Base-by-base conservation (phyloP, 2,113 vertebrate genomes). In the Sterrhoptilus dennistouni region DNA sequence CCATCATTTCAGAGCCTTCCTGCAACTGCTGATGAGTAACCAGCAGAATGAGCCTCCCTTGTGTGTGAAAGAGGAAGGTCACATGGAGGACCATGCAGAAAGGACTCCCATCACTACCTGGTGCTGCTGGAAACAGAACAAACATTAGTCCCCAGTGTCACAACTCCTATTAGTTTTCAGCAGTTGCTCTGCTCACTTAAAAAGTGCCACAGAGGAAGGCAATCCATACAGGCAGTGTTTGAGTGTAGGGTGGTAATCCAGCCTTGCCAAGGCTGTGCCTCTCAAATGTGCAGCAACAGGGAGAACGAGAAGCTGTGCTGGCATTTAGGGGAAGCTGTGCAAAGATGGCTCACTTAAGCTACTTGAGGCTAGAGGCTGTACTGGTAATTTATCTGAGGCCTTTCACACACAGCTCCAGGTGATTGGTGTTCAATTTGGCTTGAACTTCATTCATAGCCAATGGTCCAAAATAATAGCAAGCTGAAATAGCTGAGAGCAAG, bases 391-490 rank as follows among this genome's bases (percentile, higher is more conserved):
- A 45, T 90, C 84, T 40, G 52, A 86, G 89, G 83, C 71, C 56
- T 82, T 91, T 60, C 70, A 69, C 35, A 17, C 5, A 14, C 54
- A 70, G 19, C 68, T 96, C 68, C 45, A 72, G 66, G 87, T 88
- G 87, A 95, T 56, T 80, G 50, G 75, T 83, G 82, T 54, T 85
- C 93, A 90, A 68, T 95, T 90, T 86, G 28, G 59, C 82, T 92
- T 77, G 47, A 92, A 88, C 42, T 85, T 90, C 71, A 70, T 93
- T 88, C 85, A 45, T 19, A 86, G 71, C 44, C 64, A 95, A 87
- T 81, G 79, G 90, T 77, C 87, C 93, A 94, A 92, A 96, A 66
- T 95, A 93, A 94, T 24, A 75, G 82, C 54, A 59, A 86, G 44
- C 35, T 61, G 66, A 93, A 96, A 88, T 40, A 86, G 71, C 66